These are phyloP conservation scores for Podarcis cretensis DNA, from an alignment of 2,113 vertebrate species.

Conservation along the genomic window DNA sequence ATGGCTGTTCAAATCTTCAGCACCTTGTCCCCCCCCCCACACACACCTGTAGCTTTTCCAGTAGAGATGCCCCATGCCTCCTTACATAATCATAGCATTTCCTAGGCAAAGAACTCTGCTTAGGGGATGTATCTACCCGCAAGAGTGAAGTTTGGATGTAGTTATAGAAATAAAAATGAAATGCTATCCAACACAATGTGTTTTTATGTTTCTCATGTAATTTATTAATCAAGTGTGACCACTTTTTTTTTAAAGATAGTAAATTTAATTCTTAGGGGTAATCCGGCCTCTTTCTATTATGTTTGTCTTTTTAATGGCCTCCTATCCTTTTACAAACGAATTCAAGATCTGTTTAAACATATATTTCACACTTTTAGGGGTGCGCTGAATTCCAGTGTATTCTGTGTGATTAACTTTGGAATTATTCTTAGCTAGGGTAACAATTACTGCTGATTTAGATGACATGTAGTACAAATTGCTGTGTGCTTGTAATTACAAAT, in stretches of 20 bases:
- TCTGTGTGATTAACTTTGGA: slow-evolving; percentile 63
- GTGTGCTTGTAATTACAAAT: slow-evolving; percentile 64
- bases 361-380: slow-evolving; percentile 26
- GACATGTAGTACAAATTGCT: slow-evolving; percentile 56
- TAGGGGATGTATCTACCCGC: background rate
- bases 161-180: background rate
- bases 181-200: slow-evolving; percentile 22
- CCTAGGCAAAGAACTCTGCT: background rate
- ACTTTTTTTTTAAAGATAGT: slow-evolving; percentile 6
- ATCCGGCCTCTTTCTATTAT: background rate
- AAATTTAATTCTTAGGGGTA: slow-evolving; percentile 28
- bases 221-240: background rate
- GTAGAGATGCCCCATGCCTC: too few species aligned
- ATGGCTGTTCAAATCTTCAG: too few species aligned
- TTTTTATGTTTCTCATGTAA: background rate
- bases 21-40: too few species aligned
- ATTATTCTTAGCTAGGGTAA: slow-evolving; percentile 62
- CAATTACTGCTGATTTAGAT: slow-evolving; percentile 65
- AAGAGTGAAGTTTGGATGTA: background rate
- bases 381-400: slow-evolving; percentile 24
- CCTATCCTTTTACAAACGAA: slow-evolving; percentile 30
- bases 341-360: slow-evolving; percentile 48
- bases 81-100: background rate
- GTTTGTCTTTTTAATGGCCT: background rate
- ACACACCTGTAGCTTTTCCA: too few species aligned